phyloP scores from a whole-genome alignment of 1,140 invertebrate species.

The Anastrepha obliqua region DNA sequence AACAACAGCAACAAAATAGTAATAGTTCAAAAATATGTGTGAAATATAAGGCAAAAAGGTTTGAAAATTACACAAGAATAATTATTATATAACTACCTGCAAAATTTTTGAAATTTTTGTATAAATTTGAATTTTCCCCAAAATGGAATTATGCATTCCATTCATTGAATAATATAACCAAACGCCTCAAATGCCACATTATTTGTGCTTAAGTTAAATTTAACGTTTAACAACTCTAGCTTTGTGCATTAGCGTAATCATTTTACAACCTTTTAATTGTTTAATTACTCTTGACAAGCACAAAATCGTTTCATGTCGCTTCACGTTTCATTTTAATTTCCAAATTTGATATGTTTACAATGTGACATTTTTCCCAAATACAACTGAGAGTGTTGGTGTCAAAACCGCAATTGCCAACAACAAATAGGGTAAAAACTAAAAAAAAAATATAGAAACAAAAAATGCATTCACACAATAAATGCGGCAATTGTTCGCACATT shows the following conservation, averaged over 20 bases:
- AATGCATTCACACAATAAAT: background rate
- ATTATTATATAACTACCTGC: background rate
- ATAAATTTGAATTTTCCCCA: background rate
- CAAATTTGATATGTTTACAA: conserved; percentile 49
- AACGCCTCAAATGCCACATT: too few species aligned
- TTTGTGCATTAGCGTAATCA: background rate
- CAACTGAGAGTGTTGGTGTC: background rate
- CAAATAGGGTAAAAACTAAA: background rate
- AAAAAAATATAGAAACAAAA: background rate
- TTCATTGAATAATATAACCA: too few species aligned
- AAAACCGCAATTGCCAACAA: background rate
- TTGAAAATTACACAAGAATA: background rate
- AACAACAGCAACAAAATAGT: too few species aligned
- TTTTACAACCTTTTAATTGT: conserved; percentile 35
- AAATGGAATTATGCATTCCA: too few species aligned
- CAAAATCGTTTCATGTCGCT: conserved; percentile 23
- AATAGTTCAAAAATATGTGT: too few species aligned
- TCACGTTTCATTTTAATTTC: conserved; percentile 18
- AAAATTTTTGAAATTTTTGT: background rate
- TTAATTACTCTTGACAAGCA: conserved; percentile 44
- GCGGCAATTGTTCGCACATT: background rate
- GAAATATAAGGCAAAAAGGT: too few species aligned
- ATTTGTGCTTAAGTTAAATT: background rate
- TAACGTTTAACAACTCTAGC: background rate
- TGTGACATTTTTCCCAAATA: conserved; percentile 27